phyloP scores from a whole-genome alignment of 2,888 invertebrate species.

The Drosophila silvestris region DNA sequence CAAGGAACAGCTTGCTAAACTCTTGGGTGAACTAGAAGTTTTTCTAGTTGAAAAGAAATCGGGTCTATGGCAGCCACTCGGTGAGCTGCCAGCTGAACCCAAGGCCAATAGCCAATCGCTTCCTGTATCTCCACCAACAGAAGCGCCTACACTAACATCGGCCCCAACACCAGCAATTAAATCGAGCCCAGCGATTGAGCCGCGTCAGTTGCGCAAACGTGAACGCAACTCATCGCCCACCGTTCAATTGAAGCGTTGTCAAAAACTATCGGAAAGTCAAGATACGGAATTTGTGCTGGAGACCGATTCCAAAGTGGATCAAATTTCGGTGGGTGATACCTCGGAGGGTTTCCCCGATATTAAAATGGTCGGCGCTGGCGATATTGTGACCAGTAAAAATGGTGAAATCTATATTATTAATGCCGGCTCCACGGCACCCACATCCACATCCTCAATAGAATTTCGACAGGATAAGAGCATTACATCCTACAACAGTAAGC shows the following conservation, averaged over 20 bases:
- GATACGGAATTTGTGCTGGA: conserved; percentile 28
- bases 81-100: neutral
- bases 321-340: conserved; percentile 2
- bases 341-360: conserved; percentile 26
- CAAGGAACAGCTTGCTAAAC: conserved; percentile 65
- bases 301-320: conserved; percentile 21
- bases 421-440: conserved; percentile 27
- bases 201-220: conserved; percentile 31
- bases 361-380: conserved; percentile 47
- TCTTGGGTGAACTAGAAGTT: conserved; percentile 76
- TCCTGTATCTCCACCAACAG: neutral
- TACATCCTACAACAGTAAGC: conserved; percentile 72
- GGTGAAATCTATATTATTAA: conserved; percentile 69
- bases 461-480: conserved; percentile 55
- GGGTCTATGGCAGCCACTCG: conserved; percentile 55
- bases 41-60: conserved; percentile 68
- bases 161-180: neutral
- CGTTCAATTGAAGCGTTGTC: conserved; percentile 16
- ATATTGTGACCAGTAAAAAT: conserved; percentile 53
- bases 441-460: conserved; percentile 29
- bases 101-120: neutral
- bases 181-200: conserved; percentile 2
- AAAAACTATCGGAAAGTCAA: conserved; percentile 10
- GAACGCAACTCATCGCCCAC: conserved; percentile 13
- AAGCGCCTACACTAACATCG: neutral